Evolutionary conservation across 2,113 vertebrate genomes (phyloP), one percentile per base, ranked within the genome.

Genomic region (Vulpes vulpes): DNA sequence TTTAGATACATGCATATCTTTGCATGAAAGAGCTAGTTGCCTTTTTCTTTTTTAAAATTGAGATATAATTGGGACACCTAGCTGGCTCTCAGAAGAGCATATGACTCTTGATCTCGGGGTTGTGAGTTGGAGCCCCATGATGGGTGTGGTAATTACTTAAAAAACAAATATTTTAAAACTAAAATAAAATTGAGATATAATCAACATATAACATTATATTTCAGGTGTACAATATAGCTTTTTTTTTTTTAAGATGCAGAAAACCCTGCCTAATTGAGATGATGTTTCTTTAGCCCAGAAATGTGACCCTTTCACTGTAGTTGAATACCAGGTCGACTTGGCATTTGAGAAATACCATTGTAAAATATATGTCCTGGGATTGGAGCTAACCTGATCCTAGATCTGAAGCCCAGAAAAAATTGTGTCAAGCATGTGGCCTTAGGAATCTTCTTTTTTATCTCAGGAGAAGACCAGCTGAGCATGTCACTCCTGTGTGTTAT

Each of bases 331-430:
- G 9, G 62, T 62, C 76, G 74, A 73, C 55, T 38, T 74, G 78
- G 43, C 27, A 51, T 91, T 96, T 86, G 64, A 78, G 85, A 79
- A 95, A 65, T 9, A 65, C 38, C 5, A 15, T 49, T 22, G 23
- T 67, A 60, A 81, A 60, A 30, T 11, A 2, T 59, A 30, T 83
- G 43, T 85, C 59, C 62, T 30, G 89, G 89, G 57, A 81, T 71
- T 35, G 6, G 78, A 22, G 62, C 27, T 89, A 17, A 78, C 5
- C n/a, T 43, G 38, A 65, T 92, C 49, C 74, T 80, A 80, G 73
- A 90, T 90, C 71, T 76, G 84, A 95, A 93, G 53, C 87, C 82
- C 51, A 88, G 76, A 80, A 62, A 60, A 86, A 82, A 92, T 11
- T 69, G 43, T 86, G 35, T 93, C 62, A 73, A 57, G 51, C 30